Base-by-base conservation (phyloP, 2,797 vertebrate species). In the Rhynchonycteris naso region DNA sequence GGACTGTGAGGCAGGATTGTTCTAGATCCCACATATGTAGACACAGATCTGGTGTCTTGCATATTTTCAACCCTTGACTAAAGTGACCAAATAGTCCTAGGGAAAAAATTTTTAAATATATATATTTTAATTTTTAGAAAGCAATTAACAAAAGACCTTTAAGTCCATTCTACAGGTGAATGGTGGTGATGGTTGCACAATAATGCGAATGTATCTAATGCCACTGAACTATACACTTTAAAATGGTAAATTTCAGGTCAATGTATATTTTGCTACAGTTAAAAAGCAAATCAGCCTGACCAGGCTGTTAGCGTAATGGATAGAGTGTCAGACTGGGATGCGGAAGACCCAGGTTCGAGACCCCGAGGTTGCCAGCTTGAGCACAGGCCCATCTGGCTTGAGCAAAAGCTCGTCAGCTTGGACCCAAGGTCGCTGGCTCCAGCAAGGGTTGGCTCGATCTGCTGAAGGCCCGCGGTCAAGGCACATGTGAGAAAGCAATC, bases 1-100 rank as follows among this genome's bases (percentile, higher is more conserved):
- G 19, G 28, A 0, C 13, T 0, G 0, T 4, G 14, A 58, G 18
- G 33, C 56, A 76, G 66, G 24, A 54, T 19, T 54, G 3, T 30
- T 22, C 19, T 30, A 16, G 16, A 9, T n/a, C 21, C 47, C 11
- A 11, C 0, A 11, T 8, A 33, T 59, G 4, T 21, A 38, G 11
- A 38, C 30, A 50, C 0, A 76, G 7, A 52, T 4, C 11, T 13
- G 30, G 28, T 28, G 22, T 78, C 47, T n/a, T 75, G 2, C 28
- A 1, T 43, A 24, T 81, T 84, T 89, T 58, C 26, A 88, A 56
- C 2, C 33, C 1, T 82, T 74, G 24, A 54, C n/a, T 13, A 33
- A 71, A 13, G 50, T 50, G 61, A 19, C 33, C 35, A 19, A 50
- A 69, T 59, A 72, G 19, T 90, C 47, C 38, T 65, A 80, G 4